Evolutionary conservation across 2,888 invertebrate species (phyloP), one percentile per base, ranked within the genome.

Genomic region (Leptinotarsa juncta): DNA sequence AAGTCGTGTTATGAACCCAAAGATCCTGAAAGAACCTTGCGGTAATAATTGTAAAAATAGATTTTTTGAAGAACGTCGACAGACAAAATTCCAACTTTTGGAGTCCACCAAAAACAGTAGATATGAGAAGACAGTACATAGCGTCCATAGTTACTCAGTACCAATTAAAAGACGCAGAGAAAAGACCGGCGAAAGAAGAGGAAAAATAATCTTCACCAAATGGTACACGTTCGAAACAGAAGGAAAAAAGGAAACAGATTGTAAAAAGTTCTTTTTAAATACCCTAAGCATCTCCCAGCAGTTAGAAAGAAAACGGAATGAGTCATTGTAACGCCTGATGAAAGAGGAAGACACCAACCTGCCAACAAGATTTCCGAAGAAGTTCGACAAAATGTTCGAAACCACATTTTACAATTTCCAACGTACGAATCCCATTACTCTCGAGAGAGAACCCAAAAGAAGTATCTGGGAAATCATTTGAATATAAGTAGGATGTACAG

Each of bases 291-390:
- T 77, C 5, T 75, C 72, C 32, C 75, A 75, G 15, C 74, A 70
- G 48, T 74, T 23, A 48, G n/a, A 70, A 73, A 78, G 66, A 76
- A 74, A 69, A 72, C 23, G 50, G 74, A 72, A 72, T 72, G 76
- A 16, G 69, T 75, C n/a, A 67, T 74, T 48, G 16, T 76, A 53
- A 32, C 75, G n/a, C 72, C 72, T 42, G 77, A 79, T 65, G 75
- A 74, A 73, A 77, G 76, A 68, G 75, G 79, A 26, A 78, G 71
- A 72, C 72, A 75, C 50, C 48, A 57, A 65, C 72, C 77, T 15
- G 48, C n/a, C 10, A 76, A 76, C 49, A 78, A 77, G 68, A 75
- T 75, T 12, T 67, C 72, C 4, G 73, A 73, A 3, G 67, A 71
- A 48, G 66, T 78, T 69, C 50, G 70, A 32, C 60, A 78, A 18